A percentile compares a stretch with the other conserved stretches of the same genome.
Conservation (phyloP, 2,888 invertebrate species). For the Acrocyrtus sp. region DNA sequence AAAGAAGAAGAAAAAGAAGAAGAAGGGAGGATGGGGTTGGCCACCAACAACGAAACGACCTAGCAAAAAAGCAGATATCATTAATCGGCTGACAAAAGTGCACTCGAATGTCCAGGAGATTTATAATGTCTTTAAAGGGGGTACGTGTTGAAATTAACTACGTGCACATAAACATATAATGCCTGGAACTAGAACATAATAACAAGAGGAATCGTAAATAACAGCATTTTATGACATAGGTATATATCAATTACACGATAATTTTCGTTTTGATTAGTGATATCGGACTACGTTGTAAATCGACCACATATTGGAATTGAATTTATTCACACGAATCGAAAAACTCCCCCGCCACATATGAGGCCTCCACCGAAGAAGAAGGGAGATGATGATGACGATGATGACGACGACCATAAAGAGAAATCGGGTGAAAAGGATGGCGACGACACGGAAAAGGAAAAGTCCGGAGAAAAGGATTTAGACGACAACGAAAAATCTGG, state of each 20-base stretch:
- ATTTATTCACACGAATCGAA: slow-evolving; percentile 35
- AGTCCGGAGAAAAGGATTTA: background rate
- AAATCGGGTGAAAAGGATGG: slow-evolving; percentile 1
- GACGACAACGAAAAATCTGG: slow-evolving; percentile 15
- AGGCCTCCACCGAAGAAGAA: slow-evolving; percentile 23
- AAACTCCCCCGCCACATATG: slow-evolving; percentile 26
- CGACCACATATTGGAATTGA: slow-evolving; percentile 54
- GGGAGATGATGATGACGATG: slow-evolving; percentile 36
- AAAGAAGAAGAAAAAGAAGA: slow-evolving; percentile 42
- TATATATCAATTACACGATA: background rate
- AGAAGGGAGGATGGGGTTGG: slow-evolving; percentile 19
- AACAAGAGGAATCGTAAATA: too few species aligned
- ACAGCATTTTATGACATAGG: too few species aligned
- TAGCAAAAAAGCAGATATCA: slow-evolving; percentile 51
- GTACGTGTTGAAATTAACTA: too few species aligned
- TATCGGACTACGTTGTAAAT: slow-evolving; percentile 49
- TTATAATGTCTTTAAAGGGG: slow-evolving; percentile 48
- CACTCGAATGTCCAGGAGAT: slow-evolving; percentile 54
- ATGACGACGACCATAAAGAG: slow-evolving; percentile 15
- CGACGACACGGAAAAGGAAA: slow-evolving; percentile 12
- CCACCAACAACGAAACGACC: slow-evolving; percentile 29
- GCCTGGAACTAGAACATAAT: too few species aligned
- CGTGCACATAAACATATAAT: background rate
- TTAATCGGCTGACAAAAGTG: slow-evolving; percentile 52
- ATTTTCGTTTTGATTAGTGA: slow-evolving; percentile 43